Conservation (phyloP, 2,113 vertebrate genomes). For the Pan paniscus region DNA sequence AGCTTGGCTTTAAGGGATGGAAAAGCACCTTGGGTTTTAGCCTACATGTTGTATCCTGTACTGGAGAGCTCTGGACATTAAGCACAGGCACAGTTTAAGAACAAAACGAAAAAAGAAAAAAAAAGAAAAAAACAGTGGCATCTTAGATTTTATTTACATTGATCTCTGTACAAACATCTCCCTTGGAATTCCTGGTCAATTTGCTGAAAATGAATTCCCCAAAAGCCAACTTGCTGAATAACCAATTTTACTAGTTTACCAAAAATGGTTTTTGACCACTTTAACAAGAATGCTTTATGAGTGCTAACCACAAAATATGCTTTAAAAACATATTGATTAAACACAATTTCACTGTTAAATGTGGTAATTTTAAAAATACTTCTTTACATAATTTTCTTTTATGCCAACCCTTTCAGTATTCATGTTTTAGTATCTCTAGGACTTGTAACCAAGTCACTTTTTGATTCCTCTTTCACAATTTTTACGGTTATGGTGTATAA, state of each 20-base stretch:
- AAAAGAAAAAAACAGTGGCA: not conserved
- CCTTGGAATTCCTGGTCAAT: not conserved
- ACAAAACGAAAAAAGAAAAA: too few relatives aligned
- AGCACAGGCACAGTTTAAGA: not conserved
- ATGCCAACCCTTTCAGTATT: not conserved
- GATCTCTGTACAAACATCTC: not conserved
- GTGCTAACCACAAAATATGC: not conserved
- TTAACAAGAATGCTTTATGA: slow-evolving; percentile 4
- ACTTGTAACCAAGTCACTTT: not conserved
- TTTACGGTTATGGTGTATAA: not conserved
- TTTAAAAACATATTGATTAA: not conserved
- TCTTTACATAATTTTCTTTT: not conserved
- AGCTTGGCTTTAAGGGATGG: not conserved
- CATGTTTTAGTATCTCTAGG: not conserved
- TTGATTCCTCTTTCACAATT: not conserved
- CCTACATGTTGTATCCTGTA: not conserved
- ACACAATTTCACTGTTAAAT: not conserved
- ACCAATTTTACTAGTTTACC: not conserved
- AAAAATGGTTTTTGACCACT: not conserved
- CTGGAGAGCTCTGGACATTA: not conserved
- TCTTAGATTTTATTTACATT: not conserved
- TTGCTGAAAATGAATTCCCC: not conserved
- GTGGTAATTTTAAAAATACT: not conserved
- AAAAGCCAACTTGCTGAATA: not conserved
- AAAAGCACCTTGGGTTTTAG: not conserved